These are phyloP conservation scores for Noctua pronuba DNA, from an alignment of 2,888 invertebrate genomes.

Conservation along the genomic window DNA sequence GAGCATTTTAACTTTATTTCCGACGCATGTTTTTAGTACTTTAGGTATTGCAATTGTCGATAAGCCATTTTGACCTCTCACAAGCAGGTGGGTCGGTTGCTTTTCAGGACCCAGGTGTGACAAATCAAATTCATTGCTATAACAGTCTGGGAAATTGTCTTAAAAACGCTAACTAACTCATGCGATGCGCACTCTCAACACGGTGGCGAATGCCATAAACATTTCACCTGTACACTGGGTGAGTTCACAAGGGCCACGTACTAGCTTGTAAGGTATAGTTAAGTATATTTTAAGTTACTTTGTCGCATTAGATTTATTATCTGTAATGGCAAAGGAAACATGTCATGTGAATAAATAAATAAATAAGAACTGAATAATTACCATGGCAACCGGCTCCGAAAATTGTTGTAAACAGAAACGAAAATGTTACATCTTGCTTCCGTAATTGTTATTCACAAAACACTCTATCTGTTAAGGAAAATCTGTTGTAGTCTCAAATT, in stretches of 20 bases:
- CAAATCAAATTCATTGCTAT: not conserved
- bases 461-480: conserved; percentile 55
- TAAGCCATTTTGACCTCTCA: not conserved
- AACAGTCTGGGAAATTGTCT: not conserved
- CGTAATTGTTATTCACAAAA: conserved; percentile 69
- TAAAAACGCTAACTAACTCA: no score
- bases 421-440: conserved; percentile 27
- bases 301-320: no score
- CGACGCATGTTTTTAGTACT: no score
- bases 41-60: not conserved
- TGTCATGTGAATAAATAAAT: no score
- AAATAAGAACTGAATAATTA: not conserved
- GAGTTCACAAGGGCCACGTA: no score
- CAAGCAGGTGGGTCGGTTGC: not conserved
- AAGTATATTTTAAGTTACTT: no score
- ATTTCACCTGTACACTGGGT: no score
- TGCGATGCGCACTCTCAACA: no score
- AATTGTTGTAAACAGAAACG: conserved; percentile 16
- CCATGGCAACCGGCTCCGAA: not conserved
- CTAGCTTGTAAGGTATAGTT: no score
- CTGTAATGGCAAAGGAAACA: no score
- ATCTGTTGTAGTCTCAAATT: conserved; percentile 37
- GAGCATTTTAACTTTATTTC: no score
- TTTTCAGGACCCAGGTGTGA: not conserved
- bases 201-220: no score